These are phyloP conservation scores for Umimayanthus kanabou DNA, from an alignment of 92 coral and sea anemone species.

Conservation along the genomic window DNA sequence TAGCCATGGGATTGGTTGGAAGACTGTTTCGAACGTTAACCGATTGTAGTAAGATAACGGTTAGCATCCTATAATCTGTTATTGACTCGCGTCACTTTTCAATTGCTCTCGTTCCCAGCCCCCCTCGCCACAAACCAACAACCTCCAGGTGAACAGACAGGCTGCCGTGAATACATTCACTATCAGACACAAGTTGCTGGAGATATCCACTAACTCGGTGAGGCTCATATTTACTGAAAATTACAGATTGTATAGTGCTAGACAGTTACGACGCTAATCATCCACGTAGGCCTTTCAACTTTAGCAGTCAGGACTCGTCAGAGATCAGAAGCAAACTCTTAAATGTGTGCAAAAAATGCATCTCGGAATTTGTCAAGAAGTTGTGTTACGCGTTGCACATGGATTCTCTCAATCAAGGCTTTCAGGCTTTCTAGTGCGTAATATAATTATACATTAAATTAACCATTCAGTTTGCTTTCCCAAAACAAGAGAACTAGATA, in stretches of 20 bases:
- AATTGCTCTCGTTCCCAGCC: constrained; percentile 77
- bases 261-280: too few species aligned
- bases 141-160: constrained; percentile 72
- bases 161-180: constrained; percentile 90
- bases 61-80: too few species aligned
- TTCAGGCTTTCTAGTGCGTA: too few species aligned
- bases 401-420: background rate
- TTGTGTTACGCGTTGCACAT: background rate
- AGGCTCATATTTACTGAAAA: constrained; percentile 21
- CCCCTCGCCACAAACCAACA: constrained; percentile 75
- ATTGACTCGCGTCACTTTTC: too few species aligned
- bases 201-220: constrained; percentile 95
- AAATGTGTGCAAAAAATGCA: background rate
- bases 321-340: background rate
- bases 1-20: too few species aligned
- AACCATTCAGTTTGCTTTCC: background rate
- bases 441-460: background rate
- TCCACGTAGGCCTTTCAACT: too few species aligned
- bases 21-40: too few species aligned
- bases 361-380: background rate
- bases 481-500: background rate
- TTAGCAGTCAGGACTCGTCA: background rate
- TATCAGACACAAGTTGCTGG: constrained; percentile 88
- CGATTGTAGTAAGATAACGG: too few species aligned
- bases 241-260: background rate